Percentiles rank a stretch among this genome's conserved stretches.
phyloP scores from a whole-genome alignment of 1,140 invertebrate species.

The Scylla paramamosain region DNA sequence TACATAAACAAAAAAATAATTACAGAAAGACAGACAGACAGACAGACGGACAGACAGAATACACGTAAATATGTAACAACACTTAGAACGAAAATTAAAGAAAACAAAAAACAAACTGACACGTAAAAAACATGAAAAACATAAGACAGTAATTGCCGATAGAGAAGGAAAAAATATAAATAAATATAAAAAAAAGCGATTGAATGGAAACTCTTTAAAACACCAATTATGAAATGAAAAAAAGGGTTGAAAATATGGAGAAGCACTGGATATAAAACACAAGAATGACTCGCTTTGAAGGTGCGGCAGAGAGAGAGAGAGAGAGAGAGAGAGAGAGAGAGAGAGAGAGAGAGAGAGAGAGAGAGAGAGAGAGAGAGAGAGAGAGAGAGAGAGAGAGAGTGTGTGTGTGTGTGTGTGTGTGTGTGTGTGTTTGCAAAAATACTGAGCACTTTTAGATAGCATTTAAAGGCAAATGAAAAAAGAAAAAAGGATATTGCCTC shows the following conservation, averaged over 20 bases:
- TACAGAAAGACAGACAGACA: background rate
- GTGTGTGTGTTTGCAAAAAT: background rate
- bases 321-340: background rate
- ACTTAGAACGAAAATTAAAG: background rate
- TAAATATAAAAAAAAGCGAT: background rate
- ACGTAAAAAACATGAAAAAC: background rate
- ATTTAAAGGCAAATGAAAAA: background rate
- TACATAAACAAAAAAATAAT: background rate
- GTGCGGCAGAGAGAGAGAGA: background rate
- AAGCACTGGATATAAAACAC: too few relatives aligned
- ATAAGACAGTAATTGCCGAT: background rate
- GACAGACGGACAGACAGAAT: background rate
- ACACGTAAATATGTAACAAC: background rate
- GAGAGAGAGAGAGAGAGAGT: background rate
- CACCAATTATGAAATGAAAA: too few relatives aligned
- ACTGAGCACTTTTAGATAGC: background rate
- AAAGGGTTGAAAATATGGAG: too few relatives aligned
- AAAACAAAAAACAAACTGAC: background rate
- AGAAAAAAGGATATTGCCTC: constrained; percentile 2
- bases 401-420: too few relatives aligned
- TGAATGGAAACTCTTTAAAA: background rate
- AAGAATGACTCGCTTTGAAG: too few relatives aligned
- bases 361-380: background rate
- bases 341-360: background rate
- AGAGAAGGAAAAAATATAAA: background rate